Evolutionary conservation across 2,888 invertebrate genomes (phyloP), one percentile per base, ranked within the genome.

Genomic region (Maniola hyperantus): DNA sequence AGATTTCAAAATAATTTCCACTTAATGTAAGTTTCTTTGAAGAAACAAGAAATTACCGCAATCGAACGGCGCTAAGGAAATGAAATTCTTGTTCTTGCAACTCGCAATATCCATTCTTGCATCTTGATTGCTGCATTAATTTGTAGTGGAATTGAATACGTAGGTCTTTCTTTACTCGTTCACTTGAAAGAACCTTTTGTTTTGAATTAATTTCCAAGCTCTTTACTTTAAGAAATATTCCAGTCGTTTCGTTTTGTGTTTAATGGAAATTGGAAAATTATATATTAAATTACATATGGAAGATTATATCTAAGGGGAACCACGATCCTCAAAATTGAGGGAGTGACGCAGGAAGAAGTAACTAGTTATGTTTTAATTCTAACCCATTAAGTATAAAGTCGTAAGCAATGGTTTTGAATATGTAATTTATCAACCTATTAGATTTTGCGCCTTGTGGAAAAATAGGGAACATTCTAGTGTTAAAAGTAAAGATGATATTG

Each of bases 91-190:
- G 50, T 11, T 42, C 42, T 57, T 39, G 55, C 2, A 53, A 36
- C 2, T 39, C 36, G 18, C 42, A 42, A 20, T 39, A 42, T 6
- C 39, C 6, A 42, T 55, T 55, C 39, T 39, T 26, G 57, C 42
- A 42, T 57, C 39, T 57, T 57, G 57, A 57, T 57, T 57, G 57
- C 42, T 57, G 42, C 42, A 57, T 15, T 57, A 57, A 55, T 55
- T 57, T 57, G 20, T 20, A 42, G 6, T 7, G 57, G 42, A 57
- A 57, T 57, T 42, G 20, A 20, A 57, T 57, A 42, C 10, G 26
- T 33, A 39, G 39, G 2, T 20, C 18, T 42, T 42, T 20, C 42
- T 20, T 57, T 57, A 15, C n/a, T 54, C 36, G 7, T 39, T 57
- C 39, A 42, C 13, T 55, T 57, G 15, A 20, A 57, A 34, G 15